Evolutionary conservation across 2,888 invertebrate genomes (phyloP), one percentile per base, ranked within the genome.

Genomic region (Callinectes sapidus): DNA sequence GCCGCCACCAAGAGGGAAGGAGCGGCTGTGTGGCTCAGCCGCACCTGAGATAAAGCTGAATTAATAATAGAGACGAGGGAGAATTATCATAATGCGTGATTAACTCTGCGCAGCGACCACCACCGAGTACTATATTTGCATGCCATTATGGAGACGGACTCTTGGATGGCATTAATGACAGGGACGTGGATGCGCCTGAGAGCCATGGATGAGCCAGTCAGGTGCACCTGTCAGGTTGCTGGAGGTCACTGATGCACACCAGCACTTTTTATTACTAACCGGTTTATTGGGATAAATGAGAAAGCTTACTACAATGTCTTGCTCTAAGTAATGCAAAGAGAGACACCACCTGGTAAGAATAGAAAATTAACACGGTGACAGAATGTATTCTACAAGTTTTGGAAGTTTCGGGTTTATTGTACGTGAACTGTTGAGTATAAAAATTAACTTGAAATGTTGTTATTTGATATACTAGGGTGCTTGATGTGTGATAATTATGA

Each of bases 31-130:
- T 61, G 18, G 32, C 14, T 88, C 48, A 35, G 23, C 88, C 88
- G 16, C 55, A n/a, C 16, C 28, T n/a, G 81, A 90, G 90, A 81
- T 90, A 90, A 81, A 81, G 81, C 54, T 42, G 16, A 90, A 85
- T 90, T 90, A 85, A 85, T 90, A 85, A 54, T 54, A 54, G 90
- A 81, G 54, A 85, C 42, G 90, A 90, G 71, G 42, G 90, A 55
- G 35, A 90, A 90, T 90, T 90, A 90, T 85, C 85, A 90, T 90
- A 90, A 90, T 90, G 54, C 85, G 55, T 90, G 90, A 90, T 90
- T 90, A 90, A 85, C 90, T 90, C 48, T 32, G 85, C 90, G 85
- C 48, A 54, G 32, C 85, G 55, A 90, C 85, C 90, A 90, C 85
- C 90, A 85, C 90, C 35, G 42, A 85, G 42, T 81, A 85, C 81